Conservation (phyloP, 2,113 vertebrate genomes). For the Haemorhous mexicanus region DNA sequence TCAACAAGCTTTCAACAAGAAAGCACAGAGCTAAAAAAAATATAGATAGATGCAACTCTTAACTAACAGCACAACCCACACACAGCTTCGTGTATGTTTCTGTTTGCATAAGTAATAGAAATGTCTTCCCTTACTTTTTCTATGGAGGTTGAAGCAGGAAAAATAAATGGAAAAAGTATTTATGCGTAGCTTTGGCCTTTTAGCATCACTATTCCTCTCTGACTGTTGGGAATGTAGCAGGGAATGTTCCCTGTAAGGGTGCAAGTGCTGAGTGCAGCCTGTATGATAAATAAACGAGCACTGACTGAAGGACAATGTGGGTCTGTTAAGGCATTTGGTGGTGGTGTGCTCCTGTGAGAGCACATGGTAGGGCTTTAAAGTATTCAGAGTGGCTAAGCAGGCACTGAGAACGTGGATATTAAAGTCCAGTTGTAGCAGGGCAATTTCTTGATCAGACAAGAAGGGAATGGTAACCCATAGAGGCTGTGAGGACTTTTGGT, state of each 20-base stretch:
- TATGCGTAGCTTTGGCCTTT: neutral
- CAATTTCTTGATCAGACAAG: neutral
- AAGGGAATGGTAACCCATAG: neutral
- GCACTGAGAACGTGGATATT: neutral
- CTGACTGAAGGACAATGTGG: neutral
- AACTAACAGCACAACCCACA: neutral
- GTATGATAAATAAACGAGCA: neutral
- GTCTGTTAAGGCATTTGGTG: conserved; percentile 11
- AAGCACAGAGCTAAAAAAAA: neutral
- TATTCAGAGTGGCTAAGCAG: neutral
- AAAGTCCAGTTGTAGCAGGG: neutral
- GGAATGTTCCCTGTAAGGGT: neutral
- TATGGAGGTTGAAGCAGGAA: neutral
- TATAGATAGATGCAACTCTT: neutral
- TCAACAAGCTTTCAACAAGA: neutral
- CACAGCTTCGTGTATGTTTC: neutral
- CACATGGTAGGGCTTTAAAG: conserved; percentile 13
- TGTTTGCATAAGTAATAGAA: neutral
- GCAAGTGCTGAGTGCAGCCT: neutral
- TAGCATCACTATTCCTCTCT: neutral
- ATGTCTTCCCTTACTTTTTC: neutral
- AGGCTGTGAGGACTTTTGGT: neutral
- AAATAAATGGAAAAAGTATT: neutral
- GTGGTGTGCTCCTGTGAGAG: neutral
- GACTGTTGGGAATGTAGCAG: neutral